Base-by-base conservation (phyloP, 1,140 invertebrate genomes). In the Pseudobourletiella spinata region DNA sequence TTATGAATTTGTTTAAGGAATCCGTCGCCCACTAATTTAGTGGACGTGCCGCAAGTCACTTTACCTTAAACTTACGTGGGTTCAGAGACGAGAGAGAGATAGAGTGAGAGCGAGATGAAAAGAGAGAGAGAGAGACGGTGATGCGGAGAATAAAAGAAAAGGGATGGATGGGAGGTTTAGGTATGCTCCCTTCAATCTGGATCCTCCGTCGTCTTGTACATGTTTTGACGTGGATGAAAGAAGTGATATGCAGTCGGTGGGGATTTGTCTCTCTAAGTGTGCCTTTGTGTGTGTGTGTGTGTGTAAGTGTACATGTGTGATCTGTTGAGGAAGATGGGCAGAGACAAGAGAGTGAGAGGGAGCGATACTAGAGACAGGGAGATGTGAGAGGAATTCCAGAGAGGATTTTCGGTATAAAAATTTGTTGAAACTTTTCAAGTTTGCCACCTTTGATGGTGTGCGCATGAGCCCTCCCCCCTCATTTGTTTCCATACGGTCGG, bases 1-100 rank as follows among this genome's bases (percentile, higher is more conserved):
- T 67, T 67, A 67, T 67, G 66, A 67, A 67, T 67, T 67, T 67
- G 66, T 64, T 67, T 67, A 64, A 66, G 62, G 66, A 67, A 67
- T 67, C 64, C 66, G 66, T 67, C 66, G 66, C 66, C 66, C 66
- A 67, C 59, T 67, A 67, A 67, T 67, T 67, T 67, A 60, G 66
- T 57, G 59, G 66, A 67, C 59, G 66, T 67, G 66, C 66, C 66
- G 66, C 61, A 24, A 64, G 35, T 60, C 61, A 67, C 66, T 57
- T 25, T 64, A 55, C 52, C 52, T 55, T 55, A n/a, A 14, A 26
- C 44, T 18, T 46, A 14, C 44, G 18, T 39, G 32, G 32, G 32
- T n/a, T 6, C 6, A 51, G 48, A 26, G 22, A 51, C 48, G 25
- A 26, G 43, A 11, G 4, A 46, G 4, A n/a, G 43, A 46, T 3